These are phyloP conservation scores for Sclerodermus sp. DNA, from an alignment of 2,888 invertebrate genomes.

Conservation along the genomic window DNA sequence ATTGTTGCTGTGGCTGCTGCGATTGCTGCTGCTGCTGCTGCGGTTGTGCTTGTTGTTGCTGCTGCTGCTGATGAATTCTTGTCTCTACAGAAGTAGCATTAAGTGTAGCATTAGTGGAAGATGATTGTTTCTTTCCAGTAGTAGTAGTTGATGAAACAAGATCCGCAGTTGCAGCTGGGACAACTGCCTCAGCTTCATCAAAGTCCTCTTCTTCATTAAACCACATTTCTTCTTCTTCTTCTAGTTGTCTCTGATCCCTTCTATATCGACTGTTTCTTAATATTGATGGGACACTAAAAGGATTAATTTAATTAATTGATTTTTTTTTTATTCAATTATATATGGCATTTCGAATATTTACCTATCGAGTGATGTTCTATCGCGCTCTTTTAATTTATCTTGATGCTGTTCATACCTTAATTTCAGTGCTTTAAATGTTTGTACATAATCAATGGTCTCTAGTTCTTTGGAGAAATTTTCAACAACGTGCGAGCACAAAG, in stretches of 20 bases:
- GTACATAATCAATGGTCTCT: constrained; percentile 95
- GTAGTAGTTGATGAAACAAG: too few species aligned
- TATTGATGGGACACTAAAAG: constrained; percentile 75
- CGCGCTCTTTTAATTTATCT: constrained; percentile 85
- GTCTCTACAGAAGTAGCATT: constrained; percentile 44
- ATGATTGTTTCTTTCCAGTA: constrained; percentile 50
- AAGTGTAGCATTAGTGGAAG: constrained; percentile 43
- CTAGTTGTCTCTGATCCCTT: constrained; percentile 89
- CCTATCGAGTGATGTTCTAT: constrained; percentile 74
- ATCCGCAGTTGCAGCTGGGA: constrained; percentile 58
- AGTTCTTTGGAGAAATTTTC: constrained; percentile 94
- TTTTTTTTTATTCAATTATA: neutral
- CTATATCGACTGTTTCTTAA: constrained; percentile 80
- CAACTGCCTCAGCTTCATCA: constrained; percentile 73
- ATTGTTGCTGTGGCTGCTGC: constrained; percentile 35
- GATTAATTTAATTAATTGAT: constrained; percentile 20
- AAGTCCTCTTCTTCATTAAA: constrained; percentile 96
- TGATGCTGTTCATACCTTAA: constrained; percentile 88
- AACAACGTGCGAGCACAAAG: constrained; percentile 88
- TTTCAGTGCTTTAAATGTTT: constrained; percentile 94
- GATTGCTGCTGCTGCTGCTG: constrained; percentile 29
- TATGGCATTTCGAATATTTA: constrained; percentile 36
- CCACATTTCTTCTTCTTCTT: constrained; percentile 99
- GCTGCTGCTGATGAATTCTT: constrained; percentile 51
- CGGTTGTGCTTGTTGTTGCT: constrained; percentile 38